Base-by-base conservation (phyloP, 2,113 vertebrate species). In the Orcinus orca region DNA sequence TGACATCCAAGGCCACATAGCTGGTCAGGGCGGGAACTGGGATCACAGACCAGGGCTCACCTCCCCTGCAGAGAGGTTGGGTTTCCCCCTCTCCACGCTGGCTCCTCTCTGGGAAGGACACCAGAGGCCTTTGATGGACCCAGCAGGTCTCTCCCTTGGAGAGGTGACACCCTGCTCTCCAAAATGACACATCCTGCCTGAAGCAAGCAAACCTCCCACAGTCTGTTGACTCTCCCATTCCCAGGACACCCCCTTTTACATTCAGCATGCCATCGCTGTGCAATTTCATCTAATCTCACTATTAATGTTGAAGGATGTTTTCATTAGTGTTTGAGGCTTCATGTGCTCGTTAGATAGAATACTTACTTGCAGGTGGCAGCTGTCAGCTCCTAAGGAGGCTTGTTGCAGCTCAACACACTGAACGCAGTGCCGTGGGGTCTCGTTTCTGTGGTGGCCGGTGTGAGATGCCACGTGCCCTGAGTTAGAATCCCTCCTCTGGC, bases 251-350 rank as follows among this genome's bases (percentile, higher is more conserved):
- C 87, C 70, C 85, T 95, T 94, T 96, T 96, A 97, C 84, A 87
- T 6, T 96, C 97, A 80, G 91, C 44, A 14, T 95, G 76, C 76
- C 74, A 97, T 97, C 31, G 60, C 95, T 97, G 95, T 92, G 96
- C 97, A 97, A 83, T 97, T 98, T 98, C 90, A 97, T 96, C 96
- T 92, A 93, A 96, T 96, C 97, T 97, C 25, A 73, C 94, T 97
- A 96, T 97, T 97, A 97, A 96, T 88, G 82, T 90, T 96, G 93
- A 98, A 98, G 96, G 84, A 96, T 96, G 85, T 95, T 98, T 98
- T 94, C 89, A 96, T 97, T 96, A 97, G 63, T 60, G 44, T 53
- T 94, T 67, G 81, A 97, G 93, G 68, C 81, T 97, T 97, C 96
- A 31, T 58, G 73, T 81, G 93, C 88, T 95, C 91, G 11, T 85